Evolutionary conservation across 92 coral and sea anemone genomes (phyloP), one percentile per base, ranked within the genome.

Genomic region (Pocillopora grandis): DNA sequence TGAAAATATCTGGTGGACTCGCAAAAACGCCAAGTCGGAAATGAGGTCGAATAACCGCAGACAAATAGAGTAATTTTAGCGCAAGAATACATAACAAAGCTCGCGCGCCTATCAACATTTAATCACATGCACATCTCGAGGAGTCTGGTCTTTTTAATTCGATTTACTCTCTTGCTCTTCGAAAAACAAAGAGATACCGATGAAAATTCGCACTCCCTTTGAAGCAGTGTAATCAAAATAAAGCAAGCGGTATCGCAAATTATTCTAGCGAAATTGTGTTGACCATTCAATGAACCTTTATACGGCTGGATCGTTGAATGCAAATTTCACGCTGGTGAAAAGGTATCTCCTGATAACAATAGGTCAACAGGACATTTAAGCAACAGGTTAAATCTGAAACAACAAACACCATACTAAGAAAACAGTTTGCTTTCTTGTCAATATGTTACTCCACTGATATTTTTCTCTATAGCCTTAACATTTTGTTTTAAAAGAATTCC

Each of bases 321-420:
- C 58, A 35, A 66, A 60, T 76, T 76, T 61, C 42, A 35, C 68
- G 33, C 48, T 56, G 36, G 58, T 36, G 20, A 20, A 48, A 65
- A 18, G 73, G 74, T 79, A 66, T 49, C 73, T 79, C 62, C 10
- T 79, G 74, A 62, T 64, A 49, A 79, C 83, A 79, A 65, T 64
- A 64, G 82, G 66, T 78, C 73, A 17, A 48, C 71, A 23, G 81
- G 60, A 42, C 70, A 2, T 35, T 42, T 42, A 21, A 15, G 58
- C 59, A 49, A 37, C 81, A 48, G 81, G 81, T 62, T 35, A 77
- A 36, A 48, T 19, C 16, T 10, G n/a, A 36, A 60, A 5, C 36
- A 62, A 77, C 78, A 75, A 75, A 75, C 36, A 36, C 12, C 19
- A 75, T 23, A 56, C 15, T 2, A 56, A 12, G 9, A 20, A 20